Percentiles rank a stretch among this genome's conserved stretches.
phyloP scores from a whole-genome alignment of 2,113 vertebrate genomes.

The Alosa alosa region DNA sequence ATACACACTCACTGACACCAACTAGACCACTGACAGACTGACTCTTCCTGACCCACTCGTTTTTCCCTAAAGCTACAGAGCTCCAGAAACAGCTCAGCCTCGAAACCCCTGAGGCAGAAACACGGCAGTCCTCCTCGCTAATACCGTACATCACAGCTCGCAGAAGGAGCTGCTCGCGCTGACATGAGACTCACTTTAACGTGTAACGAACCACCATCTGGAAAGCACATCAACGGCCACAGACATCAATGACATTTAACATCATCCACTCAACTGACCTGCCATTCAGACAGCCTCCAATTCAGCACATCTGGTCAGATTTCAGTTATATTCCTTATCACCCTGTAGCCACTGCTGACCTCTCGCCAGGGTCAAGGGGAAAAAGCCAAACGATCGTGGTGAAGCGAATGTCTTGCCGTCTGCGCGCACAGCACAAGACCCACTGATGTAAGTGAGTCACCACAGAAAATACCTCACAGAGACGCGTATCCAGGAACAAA shows the following conservation, averaged over 20 bases:
- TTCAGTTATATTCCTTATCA: slow-evolving; percentile 7
- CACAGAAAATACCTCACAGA: slow-evolving; percentile 99
- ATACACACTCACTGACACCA: not conserved
- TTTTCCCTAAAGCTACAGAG: not conserved
- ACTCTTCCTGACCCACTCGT: slow-evolving; percentile 9
- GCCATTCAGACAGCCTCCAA: slow-evolving; percentile 8
- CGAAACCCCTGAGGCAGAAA: slow-evolving; percentile 6
- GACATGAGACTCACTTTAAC: slow-evolving; percentile 7
- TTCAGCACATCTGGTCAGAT: slow-evolving; percentile 16
- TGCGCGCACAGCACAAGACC: slow-evolving; percentile 93
- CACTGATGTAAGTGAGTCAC: slow-evolving; percentile 99
- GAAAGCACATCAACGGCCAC: slow-evolving; percentile 9
- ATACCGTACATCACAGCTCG: slow-evolving; percentile 12
- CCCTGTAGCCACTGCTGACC: slow-evolving; percentile 2
- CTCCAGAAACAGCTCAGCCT: slow-evolving; percentile 6
- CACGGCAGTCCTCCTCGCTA: slow-evolving; percentile 1
- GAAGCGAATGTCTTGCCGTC: slow-evolving; percentile 75
- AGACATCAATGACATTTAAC: slow-evolving; percentile 21
- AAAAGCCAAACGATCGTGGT: slow-evolving; percentile 88
- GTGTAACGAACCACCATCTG: slow-evolving; percentile 12
- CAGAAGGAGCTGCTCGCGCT: not conserved
- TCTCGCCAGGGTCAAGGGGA: slow-evolving; percentile 37
- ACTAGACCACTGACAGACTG: slow-evolving; percentile 10
- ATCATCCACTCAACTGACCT: slow-evolving; percentile 14
- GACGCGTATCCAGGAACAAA: slow-evolving; percentile 99